A percentile compares a stretch with the other conserved stretches of the same genome.
Conservation (phyloP, 2,797 vertebrate species). For the Ctenopoma multispine region DNA sequence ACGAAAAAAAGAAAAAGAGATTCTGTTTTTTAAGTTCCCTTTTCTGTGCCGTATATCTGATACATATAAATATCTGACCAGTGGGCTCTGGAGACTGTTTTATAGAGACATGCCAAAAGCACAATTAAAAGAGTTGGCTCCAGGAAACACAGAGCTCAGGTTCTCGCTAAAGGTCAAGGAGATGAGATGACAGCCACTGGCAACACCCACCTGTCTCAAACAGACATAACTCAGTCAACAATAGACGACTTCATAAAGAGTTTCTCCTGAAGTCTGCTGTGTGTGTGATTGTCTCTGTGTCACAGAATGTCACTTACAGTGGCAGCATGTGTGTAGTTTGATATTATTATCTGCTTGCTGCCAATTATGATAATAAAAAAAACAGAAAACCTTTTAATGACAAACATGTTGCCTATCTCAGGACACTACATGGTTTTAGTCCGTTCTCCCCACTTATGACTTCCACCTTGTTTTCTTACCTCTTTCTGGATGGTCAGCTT, state of each 20-base stretch:
- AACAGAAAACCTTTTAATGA: constrained; percentile 13
- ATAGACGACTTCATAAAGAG: constrained; percentile 11
- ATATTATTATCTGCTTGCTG: not conserved
- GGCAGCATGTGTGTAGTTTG: not conserved
- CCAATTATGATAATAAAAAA: not conserved
- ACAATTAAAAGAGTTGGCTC: constrained; percentile 53
- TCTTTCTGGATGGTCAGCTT: constrained; percentile 99
- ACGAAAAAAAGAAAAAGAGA: not conserved
- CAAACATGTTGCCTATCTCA: not conserved
- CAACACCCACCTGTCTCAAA: constrained; percentile 24
- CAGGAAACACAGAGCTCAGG: constrained; percentile 42
- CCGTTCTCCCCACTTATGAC: constrained; percentile 22
- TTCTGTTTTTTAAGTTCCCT: not conserved
- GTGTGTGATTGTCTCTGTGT: not conserved
- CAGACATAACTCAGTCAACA: constrained; percentile 14
- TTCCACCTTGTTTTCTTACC: constrained; percentile 77
- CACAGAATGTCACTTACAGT: not conserved
- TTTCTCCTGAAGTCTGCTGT: not conserved
- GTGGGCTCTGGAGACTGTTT: constrained; percentile 8
- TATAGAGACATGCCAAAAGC: constrained; percentile 8
- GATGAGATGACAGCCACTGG: constrained; percentile 63
- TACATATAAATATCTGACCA: constrained; percentile 1
- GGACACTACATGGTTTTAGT: constrained; percentile 26
- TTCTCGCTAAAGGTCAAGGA: constrained; percentile 73
- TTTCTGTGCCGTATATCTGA: not conserved